Conservation (phyloP, 2,113 vertebrate genomes). For the Ochotona curzoniae region DNA sequence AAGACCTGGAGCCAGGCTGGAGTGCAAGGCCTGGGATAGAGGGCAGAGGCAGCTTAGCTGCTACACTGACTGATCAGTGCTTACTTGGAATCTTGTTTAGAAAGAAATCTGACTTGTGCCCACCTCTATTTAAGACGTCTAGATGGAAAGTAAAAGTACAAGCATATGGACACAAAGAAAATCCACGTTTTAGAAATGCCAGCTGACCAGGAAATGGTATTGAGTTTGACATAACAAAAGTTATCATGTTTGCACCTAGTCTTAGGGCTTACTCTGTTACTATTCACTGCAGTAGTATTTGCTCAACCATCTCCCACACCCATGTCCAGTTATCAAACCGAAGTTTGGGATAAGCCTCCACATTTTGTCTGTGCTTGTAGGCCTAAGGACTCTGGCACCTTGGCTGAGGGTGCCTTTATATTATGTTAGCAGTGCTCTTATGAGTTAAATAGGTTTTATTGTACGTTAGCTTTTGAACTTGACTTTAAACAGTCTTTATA, state of each 20-base stretch:
- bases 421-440: not conserved
- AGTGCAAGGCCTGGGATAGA: no score
- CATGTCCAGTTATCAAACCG: not conserved
- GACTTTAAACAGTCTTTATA: not conserved
- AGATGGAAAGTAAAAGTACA: not conserved
- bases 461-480: not conserved
- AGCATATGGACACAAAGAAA: not conserved
- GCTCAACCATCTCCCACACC: no score
- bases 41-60: no score
- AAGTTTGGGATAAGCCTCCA: not conserved
- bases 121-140: not conserved
- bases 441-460: not conserved
- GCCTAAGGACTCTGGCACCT: no score
- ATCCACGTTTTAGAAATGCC: not conserved
- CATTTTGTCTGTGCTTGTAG: not conserved
- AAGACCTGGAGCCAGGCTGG: no score
- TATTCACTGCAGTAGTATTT: not conserved
- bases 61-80: no score
- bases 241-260: not conserved
- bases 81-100: not conserved
- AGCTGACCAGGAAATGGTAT: not conserved
- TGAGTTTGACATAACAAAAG: not conserved
- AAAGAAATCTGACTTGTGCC: not conserved
- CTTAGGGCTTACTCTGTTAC: not conserved
- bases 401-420: not conserved